phyloP scores from a whole-genome alignment of 2,113 vertebrate species.

The Rhea pennata region DNA sequence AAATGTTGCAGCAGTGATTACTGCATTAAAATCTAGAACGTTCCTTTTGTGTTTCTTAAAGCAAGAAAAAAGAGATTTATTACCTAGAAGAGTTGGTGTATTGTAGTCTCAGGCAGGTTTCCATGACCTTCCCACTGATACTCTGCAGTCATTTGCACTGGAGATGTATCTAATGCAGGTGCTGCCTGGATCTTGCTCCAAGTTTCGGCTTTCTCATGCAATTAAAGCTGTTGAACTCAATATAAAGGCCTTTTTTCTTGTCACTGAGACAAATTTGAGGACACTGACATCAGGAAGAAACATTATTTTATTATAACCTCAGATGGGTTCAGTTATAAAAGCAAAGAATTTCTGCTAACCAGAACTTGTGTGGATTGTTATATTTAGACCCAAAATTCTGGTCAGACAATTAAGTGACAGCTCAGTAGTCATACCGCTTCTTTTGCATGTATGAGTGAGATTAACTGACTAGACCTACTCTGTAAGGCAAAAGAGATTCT shows the following conservation, averaged over 20 bases:
- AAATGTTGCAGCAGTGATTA: neutral
- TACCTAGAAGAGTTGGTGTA: neutral
- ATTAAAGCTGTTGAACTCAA: neutral
- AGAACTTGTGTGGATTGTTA: neutral
- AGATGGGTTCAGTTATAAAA: neutral
- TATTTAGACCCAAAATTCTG: conserved; percentile 22
- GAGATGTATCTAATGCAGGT: neutral
- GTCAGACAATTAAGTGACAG: conserved; percentile 7
- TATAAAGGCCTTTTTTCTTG: conserved; percentile 7
- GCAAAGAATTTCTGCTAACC: neutral
- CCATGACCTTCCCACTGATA: neutral
- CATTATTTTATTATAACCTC: neutral
- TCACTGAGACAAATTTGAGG: neutral
- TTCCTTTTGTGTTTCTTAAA: neutral
- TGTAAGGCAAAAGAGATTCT: neutral
- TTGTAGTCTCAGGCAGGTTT: neutral
- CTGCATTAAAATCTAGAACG: neutral
- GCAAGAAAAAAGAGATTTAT: neutral
- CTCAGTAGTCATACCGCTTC: neutral
- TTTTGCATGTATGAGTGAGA: neutral
- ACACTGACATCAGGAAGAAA: neutral
- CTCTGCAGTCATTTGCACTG: neutral
- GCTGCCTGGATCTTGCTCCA: neutral
- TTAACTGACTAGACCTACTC: neutral
- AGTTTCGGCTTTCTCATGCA: neutral